phyloP scores from a whole-genome alignment of 2,113 vertebrate genomes.

The Laticauda laticaudata region DNA sequence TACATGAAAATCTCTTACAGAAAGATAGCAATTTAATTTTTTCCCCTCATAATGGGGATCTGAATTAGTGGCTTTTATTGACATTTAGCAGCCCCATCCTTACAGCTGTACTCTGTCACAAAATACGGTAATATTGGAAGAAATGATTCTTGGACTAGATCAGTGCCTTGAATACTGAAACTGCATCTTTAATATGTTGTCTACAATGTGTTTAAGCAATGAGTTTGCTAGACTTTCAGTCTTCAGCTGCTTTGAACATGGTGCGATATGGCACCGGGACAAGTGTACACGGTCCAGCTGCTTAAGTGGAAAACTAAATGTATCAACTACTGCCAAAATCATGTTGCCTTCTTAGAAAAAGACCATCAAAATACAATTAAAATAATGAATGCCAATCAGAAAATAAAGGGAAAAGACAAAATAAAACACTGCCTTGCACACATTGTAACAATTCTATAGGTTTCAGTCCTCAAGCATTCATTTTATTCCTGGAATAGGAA shows the following conservation, averaged over 20 bases:
- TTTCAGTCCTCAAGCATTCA: conserved; percentile 33
- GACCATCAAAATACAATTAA: conserved; percentile 39
- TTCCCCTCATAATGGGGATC: conserved; percentile 39
- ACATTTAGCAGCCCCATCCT: neutral
- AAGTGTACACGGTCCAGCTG: conserved; percentile 49
- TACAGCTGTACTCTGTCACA: neutral
- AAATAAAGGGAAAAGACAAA: conserved; percentile 39
- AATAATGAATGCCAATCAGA: conserved; percentile 38
- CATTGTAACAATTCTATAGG: conserved; percentile 32
- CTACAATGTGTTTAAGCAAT: conserved; percentile 49
- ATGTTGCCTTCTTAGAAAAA: conserved; percentile 42
- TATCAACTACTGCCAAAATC: conserved; percentile 54
- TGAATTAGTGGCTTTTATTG: conserved; percentile 20
- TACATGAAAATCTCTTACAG: conserved; percentile 19
- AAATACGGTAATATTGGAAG: neutral
- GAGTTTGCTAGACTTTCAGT: conserved; percentile 55
- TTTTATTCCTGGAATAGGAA: neutral
- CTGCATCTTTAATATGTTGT: conserved; percentile 40
- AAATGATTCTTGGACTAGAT: neutral
- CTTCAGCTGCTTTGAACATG: conserved; percentile 50
- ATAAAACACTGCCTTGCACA: neutral
- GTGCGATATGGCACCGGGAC: conserved; percentile 41
- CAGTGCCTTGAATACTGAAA: neutral
- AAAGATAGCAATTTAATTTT: conserved; percentile 10
- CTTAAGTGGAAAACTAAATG: conserved; percentile 50